Evolutionary conservation across 2,113 vertebrate genomes (phyloP).

Genomic region (Macaca nemestrina): DNA sequence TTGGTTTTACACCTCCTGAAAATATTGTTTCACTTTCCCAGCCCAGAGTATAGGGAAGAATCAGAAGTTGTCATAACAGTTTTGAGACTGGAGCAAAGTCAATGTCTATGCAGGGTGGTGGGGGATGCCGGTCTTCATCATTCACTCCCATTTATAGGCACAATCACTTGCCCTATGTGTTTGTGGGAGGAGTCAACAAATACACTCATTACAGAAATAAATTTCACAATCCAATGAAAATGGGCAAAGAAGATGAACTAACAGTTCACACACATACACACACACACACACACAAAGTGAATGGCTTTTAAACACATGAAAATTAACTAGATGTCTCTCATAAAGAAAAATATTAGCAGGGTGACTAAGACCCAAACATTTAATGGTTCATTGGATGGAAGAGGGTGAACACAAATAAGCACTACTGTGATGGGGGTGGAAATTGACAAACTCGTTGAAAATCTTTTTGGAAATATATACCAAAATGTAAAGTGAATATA

Average conservation of each 20-base stretch:
- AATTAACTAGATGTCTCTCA: not conserved
- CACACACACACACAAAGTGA: not conserved
- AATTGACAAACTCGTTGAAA: not conserved
- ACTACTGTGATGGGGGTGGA: not conserved
- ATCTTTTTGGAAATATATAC: not conserved
- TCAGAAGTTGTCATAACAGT: not conserved
- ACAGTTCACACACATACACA: not conserved
- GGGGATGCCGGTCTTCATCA: not conserved
- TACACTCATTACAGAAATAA: not conserved
- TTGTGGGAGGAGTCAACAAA: not conserved
- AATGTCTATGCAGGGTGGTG: fast-evolving
- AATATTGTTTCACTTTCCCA: not conserved
- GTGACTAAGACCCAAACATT: not conserved
- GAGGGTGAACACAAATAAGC: not conserved
- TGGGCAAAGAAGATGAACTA: not conserved
- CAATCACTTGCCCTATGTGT: not conserved
- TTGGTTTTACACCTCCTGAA: not conserved
- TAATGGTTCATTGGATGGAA: not conserved
- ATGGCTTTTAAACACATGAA: not conserved
- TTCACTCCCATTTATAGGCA: not conserved
- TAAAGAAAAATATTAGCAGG: not conserved
- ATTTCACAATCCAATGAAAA: not conserved
- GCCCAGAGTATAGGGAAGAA: not conserved
- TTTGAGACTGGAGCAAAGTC: not conserved
- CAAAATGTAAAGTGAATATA: not conserved